phyloP scores from a whole-genome alignment of 2,888 invertebrate species.

The Lumbricus terrestris region DNA sequence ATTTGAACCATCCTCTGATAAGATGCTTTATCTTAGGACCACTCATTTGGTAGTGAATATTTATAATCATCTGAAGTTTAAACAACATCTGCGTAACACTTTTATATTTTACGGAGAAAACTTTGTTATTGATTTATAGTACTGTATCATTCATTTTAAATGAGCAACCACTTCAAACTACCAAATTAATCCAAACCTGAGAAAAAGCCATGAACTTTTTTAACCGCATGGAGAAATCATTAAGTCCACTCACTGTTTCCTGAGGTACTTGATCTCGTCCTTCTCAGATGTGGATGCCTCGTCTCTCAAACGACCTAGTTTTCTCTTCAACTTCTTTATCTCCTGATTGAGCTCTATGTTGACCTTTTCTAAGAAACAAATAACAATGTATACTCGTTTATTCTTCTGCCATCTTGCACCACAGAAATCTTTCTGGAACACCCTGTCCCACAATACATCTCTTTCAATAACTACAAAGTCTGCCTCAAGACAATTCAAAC shows the following conservation, averaged over 20 bases:
- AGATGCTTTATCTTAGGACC: no score
- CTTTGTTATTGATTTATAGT: no score
- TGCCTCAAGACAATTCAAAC: neutral
- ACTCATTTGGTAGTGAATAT: no score
- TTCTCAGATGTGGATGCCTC: neutral
- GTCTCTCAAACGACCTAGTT: neutral
- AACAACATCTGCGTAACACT: no score
- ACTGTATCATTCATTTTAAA: no score
- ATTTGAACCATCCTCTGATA: no score
- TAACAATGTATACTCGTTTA: no score
- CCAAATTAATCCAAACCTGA: neutral
- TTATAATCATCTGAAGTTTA: no score
- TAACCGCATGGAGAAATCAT: neutral
- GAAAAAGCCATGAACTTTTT: no score
- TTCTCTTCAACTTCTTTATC: neutral
- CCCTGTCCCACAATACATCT: neutral
- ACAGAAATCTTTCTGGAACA: neutral
- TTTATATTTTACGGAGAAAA: no score
- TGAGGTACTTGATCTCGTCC: neutral
- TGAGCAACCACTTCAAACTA: no score
- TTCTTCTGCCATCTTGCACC: neutral
- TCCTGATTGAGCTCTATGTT: neutral
- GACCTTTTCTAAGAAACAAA: neutral
- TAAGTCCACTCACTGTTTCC: neutral
- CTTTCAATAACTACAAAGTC: neutral